Percentiles rank a stretch among this genome's conserved stretches.
Conservation (phyloP, 2,113 vertebrate species). For the Nicator chloris region DNA sequence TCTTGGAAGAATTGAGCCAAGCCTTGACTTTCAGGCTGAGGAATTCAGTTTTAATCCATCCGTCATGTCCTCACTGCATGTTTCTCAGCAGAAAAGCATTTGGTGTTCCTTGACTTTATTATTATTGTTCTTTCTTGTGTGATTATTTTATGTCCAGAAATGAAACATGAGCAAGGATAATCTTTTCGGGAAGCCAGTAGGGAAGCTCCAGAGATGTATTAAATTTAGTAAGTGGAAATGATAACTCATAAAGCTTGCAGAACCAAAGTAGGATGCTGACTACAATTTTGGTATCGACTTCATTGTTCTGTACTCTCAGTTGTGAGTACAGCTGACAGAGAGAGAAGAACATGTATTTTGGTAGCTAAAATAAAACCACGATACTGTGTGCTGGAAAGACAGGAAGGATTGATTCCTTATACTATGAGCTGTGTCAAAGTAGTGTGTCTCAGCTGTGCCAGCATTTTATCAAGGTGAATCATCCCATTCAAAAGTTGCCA, state of each 20-base stretch:
- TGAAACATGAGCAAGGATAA: neutral
- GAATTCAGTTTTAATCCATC: neutral
- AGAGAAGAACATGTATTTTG: neutral
- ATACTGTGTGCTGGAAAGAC: neutral
- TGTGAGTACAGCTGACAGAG: neutral
- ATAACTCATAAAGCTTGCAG: neutral
- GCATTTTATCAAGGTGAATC: neutral
- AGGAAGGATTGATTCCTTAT: neutral
- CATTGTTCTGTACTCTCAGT: neutral
- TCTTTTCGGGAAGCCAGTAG: neutral
- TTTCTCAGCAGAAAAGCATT: neutral
- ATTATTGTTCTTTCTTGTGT: neutral
- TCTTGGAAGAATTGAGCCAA: neutral
- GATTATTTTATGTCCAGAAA: neutral
- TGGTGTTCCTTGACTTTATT: neutral
- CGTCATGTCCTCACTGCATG: neutral
- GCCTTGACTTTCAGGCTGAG: neutral
- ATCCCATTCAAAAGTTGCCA: neutral
- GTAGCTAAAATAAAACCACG: neutral
- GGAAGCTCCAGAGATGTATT: neutral
- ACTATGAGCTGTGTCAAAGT: neutral
- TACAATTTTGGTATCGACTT: neutral
- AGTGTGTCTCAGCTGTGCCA: neutral
- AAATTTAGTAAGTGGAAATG: neutral
- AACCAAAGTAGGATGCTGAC: neutral